Conservation (phyloP, 2,113 vertebrate species). For the Nerophis ophidion region DNA sequence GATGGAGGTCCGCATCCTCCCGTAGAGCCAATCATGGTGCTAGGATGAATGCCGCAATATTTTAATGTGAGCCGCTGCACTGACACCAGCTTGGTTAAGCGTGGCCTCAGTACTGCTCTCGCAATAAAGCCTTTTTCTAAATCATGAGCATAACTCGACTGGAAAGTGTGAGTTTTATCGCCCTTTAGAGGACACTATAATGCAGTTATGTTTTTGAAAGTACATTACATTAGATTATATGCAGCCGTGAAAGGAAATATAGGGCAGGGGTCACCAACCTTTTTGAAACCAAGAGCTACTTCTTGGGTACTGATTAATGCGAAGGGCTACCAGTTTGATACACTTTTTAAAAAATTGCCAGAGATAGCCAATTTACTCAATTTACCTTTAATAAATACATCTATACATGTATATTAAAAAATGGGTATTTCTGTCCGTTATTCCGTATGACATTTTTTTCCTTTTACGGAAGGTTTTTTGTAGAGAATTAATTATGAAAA, state of each 20-base stretch:
- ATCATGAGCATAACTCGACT: background rate
- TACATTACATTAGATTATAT: background rate
- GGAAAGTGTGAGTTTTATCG: background rate
- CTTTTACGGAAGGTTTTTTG: too few species aligned
- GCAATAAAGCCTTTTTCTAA: background rate
- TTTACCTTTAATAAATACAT: too few species aligned
- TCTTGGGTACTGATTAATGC: too few species aligned
- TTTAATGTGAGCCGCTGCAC: conserved; percentile 41
- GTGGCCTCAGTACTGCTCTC: background rate
- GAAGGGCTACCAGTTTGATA: too few species aligned
- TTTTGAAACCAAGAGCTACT: too few species aligned
- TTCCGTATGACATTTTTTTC: too few species aligned
- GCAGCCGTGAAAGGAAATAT: background rate
- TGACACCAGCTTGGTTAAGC: background rate
- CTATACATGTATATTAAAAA: too few species aligned
- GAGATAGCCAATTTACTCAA: too few species aligned
- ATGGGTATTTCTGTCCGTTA: too few species aligned
- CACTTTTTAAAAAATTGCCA: too few species aligned
- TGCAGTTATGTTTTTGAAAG: background rate
- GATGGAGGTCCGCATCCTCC: conserved; percentile 6
- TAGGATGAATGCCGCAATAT: conserved; percentile 51
- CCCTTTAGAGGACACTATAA: background rate
- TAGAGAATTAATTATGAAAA: too few species aligned
- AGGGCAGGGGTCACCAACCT: too few species aligned
- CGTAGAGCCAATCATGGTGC: conserved; percentile 2